Evolutionary conservation across 1,140 invertebrate genomes (phyloP), one percentile per base, ranked within the genome.

Genomic region (Atopsyche davidsoni): DNA sequence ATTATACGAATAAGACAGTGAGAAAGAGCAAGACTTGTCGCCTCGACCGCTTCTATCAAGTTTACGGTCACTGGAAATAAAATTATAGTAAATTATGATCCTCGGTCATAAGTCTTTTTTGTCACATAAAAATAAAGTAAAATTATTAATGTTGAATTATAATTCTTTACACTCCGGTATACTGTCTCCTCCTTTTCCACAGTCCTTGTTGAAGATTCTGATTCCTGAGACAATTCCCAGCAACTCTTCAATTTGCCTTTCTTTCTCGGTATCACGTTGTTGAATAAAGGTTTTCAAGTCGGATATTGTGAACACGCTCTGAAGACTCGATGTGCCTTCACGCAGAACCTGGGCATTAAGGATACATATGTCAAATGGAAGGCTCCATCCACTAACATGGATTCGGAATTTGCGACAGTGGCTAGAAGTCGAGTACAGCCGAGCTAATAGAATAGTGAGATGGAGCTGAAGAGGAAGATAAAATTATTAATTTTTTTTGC

Each of bases 221-320:
- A 84, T 81, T 0, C 83, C 83, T 2, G 79, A 75, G 0, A 80
- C 75, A 31, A 83, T 70, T 43, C 73, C 70, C 60, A 76, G 66
- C 19, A 84, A 59, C 53, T 82, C 75, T 24, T 68, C 64, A 6
- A 84, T 51, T 25, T 79, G 75, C 9, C 64, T 63, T 57, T 72
- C 63, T 59, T 76, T 79, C 39, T 78, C 75, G 31, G 59, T 54
- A 50, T 73, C 73, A 1, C 76, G 70, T 28, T 82, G 60, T 11
- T 70, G 64, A 24, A 82, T 70, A 55, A 86, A 88, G 3, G 77
- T 68, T 34, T 74, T 74, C 10, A 88, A 61, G 59, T 89, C 87
- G 1, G 79, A 77, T 40, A 79, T 71, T 3, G 80, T 77, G 59
- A 87, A 84, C 4, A 89, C 78, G 63, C 85, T 88, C 59, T 85